Base-by-base conservation (phyloP, 1,140 invertebrate species). In the Zaprionus kolodkinae region DNA sequence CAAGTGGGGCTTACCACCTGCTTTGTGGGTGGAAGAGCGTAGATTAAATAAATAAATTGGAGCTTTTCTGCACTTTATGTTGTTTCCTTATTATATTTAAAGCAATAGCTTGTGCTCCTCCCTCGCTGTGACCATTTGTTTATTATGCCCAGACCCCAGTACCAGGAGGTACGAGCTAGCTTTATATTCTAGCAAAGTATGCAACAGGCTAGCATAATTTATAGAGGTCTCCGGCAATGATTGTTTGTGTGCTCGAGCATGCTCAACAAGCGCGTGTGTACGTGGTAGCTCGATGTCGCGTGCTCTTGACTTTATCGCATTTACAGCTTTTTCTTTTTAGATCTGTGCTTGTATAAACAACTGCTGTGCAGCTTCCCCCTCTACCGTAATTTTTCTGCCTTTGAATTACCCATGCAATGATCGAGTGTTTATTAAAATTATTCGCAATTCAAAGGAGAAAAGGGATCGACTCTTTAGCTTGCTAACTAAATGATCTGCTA, bases 21-120 rank as follows among this genome's bases (percentile, higher is more conserved):
- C 10, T 50, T 50, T 50, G 11, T 50, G 10, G 21, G 21, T 21
- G 17, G 45, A 50, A 25, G 6, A 50, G n/a, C 45, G 17, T 25
- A 50, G 45, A 50, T 50, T 50, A 50, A 50, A 50, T 25, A 50
- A 50, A 50, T 50, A 50, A 50, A 50, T 50, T 50, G 45, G 45
- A 25, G 45, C 45, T 50, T 50, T 50, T 50, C 45, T 50, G 45
- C 45, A 50, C 45, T 50, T 50, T 50, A 25, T 50, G 40, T 50
- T 50, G 17, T 17, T 50, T 50, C 45, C 45, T 50, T 50, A 50
- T 25, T 25, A 50, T 12, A 50, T 50, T 25, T 50, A 7, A 50
- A 11, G 10, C 9, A 25, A 21, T 12, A 11, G 45, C 17, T 21
- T 12, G 6, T 3, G 6, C 45, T 10, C 45, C n/a, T 0, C 3